A percentile compares a stretch with the other conserved stretches of the same genome.
Evolutionary conservation across 1,140 invertebrate species (phyloP).

Genomic region (Panagrolaimus sp.): DNA sequence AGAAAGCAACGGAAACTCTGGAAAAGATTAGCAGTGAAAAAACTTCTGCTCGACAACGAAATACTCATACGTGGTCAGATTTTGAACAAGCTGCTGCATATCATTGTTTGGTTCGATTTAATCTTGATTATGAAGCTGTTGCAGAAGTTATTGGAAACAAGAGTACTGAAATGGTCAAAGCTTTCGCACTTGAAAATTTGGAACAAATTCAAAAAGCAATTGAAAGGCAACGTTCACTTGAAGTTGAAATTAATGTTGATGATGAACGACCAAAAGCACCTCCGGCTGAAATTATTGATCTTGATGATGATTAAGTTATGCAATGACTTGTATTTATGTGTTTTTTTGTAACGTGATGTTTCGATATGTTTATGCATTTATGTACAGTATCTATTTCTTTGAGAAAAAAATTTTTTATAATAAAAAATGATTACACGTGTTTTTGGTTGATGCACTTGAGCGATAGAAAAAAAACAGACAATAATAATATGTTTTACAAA

Average conservation of each 20-base stretch:
- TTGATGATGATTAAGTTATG: background rate
- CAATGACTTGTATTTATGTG: too few relatives aligned
- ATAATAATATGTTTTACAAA: too few relatives aligned
- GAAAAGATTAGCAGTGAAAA: background rate
- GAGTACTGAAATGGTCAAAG: background rate
- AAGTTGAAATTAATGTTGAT: background rate
- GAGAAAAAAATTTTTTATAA: too few relatives aligned
- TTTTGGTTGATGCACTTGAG: too few relatives aligned
- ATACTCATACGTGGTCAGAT: constrained; percentile 1
- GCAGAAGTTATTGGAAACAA: constrained; percentile 1
- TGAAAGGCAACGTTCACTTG: background rate
- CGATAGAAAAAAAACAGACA: too few relatives aligned
- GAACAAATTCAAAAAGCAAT: background rate
- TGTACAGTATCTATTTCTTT: too few relatives aligned
- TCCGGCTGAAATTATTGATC: background rate
- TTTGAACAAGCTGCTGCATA: background rate
- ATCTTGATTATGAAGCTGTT: constrained; percentile 7
- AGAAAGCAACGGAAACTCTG: background rate
- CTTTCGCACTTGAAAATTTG: background rate
- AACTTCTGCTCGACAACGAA: background rate
- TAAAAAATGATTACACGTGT: too few relatives aligned
- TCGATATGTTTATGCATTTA: too few relatives aligned
- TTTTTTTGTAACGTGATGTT: too few relatives aligned
- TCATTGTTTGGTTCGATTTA: constrained; percentile 5
- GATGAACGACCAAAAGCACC: background rate